These are phyloP conservation scores for Columba livia DNA, from an alignment of 2,113 vertebrate species.

Conservation along the genomic window DNA sequence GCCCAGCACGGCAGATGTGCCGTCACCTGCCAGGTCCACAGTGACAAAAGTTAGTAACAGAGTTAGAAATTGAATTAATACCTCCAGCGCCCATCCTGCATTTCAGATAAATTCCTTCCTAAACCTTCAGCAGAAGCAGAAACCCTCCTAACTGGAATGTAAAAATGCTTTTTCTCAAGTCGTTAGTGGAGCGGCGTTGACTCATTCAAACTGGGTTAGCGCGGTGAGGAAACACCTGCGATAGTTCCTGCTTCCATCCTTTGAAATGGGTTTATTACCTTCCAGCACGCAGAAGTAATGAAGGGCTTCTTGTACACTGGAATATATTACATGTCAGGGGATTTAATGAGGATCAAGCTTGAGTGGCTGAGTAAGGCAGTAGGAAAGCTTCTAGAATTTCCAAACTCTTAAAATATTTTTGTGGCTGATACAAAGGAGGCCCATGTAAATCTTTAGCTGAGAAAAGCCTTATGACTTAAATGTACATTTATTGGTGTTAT, in stretches of 20 bases:
- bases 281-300: slow-evolving; percentile 51
- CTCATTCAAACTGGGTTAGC: neutral
- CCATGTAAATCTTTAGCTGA: slow-evolving; percentile 64
- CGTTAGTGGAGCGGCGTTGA: neutral
- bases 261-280: slow-evolving; percentile 62
- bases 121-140: neutral
- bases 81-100: neutral
- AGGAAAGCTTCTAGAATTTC: slow-evolving; percentile 69
- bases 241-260: slow-evolving; percentile 49
- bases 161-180: neutral
- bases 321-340: slow-evolving; percentile 66
- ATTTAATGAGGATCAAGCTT: slow-evolving; percentile 69
- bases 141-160: neutral
- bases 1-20: neutral
- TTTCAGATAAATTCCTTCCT: neutral
- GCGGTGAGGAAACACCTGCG: slow-evolving; percentile 48
- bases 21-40: neutral
- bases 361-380: slow-evolving; percentile 60
- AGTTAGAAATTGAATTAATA: neutral
- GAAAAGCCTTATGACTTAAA: slow-evolving; percentile 52
- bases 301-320: slow-evolving; percentile 52
- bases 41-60: neutral
- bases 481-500: slow-evolving; percentile 53
- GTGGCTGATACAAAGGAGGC: slow-evolving; percentile 57
- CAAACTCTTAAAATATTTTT: slow-evolving; percentile 69